Conservation (phyloP, 92 coral and sea anemone genomes). For the Porites cylindrica region DNA sequence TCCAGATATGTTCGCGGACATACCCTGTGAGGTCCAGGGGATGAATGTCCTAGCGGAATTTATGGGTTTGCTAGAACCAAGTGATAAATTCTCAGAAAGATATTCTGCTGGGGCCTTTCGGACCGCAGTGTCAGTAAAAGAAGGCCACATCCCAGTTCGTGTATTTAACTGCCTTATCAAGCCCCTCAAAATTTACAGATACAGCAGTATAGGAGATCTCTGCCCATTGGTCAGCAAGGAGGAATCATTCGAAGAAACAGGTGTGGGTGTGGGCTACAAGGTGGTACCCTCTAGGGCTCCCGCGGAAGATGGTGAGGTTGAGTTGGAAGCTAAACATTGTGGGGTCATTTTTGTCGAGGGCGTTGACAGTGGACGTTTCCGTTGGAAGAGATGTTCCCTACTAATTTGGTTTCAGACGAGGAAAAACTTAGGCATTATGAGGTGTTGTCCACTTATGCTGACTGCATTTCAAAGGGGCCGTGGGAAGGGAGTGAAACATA, state of each 20-base stretch:
- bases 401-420: too few species aligned
- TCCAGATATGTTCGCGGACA: constrained; percentile 36
- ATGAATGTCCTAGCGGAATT: not conserved
- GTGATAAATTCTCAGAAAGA: constrained; percentile 25
- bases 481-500: too few species aligned
- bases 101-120: constrained; percentile 30
- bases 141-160: constrained; percentile 40
- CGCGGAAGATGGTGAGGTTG: too few species aligned
- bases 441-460: too few species aligned
- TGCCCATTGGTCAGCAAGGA: not conserved
- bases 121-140: constrained; percentile 31
- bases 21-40: constrained; percentile 20
- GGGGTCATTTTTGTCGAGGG: too few species aligned
- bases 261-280: too few species aligned
- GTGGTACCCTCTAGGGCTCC: too few species aligned
- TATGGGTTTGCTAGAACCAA: constrained; percentile 44
- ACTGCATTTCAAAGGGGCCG: too few species aligned
- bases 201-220: constrained; percentile 21
- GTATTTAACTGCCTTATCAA: constrained; percentile 27
- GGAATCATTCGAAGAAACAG: not conserved
- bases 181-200: constrained; percentile 41
- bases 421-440: too few species aligned
- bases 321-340: too few species aligned
- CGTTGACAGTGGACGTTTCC: too few species aligned
- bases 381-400: too few species aligned